phyloP scores from a whole-genome alignment of 2,888 invertebrate species.

The Drosophila nigritarsus region DNA sequence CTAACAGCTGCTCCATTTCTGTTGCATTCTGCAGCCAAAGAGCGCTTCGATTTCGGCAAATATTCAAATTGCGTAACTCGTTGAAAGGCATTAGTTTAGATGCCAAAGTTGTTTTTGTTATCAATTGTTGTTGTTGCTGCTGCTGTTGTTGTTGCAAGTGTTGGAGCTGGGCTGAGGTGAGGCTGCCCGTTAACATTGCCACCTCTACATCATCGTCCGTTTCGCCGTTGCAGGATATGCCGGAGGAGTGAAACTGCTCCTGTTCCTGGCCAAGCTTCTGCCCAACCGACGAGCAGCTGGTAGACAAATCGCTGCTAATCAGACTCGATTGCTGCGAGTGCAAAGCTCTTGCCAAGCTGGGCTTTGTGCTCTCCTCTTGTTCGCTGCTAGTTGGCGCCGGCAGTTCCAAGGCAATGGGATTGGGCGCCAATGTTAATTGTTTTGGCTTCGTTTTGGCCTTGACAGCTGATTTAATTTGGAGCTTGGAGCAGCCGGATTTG shows the following conservation, averaged over 20 bases:
- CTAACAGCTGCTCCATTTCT: constrained; percentile 51
- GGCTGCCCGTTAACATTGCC: constrained; percentile 77
- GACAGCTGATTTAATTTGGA: constrained; percentile 58
- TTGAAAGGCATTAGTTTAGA: constrained; percentile 47
- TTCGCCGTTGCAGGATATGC: constrained; percentile 83
- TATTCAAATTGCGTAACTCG: constrained; percentile 82
- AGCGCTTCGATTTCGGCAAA: constrained; percentile 83
- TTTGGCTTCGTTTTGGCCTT: constrained; percentile 70
- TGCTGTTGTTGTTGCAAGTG: constrained; percentile 36
- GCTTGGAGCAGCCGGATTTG: constrained; percentile 74
- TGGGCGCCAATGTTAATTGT: constrained; percentile 69
- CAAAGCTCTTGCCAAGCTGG: constrained; percentile 64
- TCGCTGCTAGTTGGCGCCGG: constrained; percentile 36
- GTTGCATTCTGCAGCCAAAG: constrained; percentile 79
- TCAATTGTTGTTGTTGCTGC: background rate
- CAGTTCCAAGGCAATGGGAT: constrained; percentile 67
- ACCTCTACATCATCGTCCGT: constrained; percentile 82
- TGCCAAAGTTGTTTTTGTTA: background rate
- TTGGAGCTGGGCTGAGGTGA: constrained; percentile 54
- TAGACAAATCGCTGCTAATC: constrained; percentile 71
- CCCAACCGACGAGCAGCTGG: constrained; percentile 6
- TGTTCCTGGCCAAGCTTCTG: constrained; percentile 53
- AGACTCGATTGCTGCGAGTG: constrained; percentile 70
- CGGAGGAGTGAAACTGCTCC: constrained; percentile 82
- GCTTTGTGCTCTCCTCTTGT: constrained; percentile 9